Percentiles rank a stretch among this genome's conserved stretches.
Conservation (phyloP, 2,113 vertebrate genomes). For the Sclerurus mexicanus region DNA sequence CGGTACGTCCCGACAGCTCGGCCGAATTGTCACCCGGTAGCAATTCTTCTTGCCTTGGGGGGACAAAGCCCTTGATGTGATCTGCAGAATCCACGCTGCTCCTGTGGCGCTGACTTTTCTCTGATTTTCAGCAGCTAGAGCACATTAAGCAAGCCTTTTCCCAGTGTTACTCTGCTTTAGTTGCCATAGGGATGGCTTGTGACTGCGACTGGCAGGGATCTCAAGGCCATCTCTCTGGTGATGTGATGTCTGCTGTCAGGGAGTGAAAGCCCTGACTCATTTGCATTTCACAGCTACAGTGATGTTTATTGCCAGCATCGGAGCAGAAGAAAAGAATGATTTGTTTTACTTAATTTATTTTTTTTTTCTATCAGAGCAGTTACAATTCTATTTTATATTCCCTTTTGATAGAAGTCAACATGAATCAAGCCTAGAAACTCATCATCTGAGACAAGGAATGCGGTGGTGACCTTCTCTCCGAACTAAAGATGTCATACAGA, state of each 20-base stretch:
- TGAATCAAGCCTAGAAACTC: conserved; percentile 5
- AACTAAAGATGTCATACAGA: neutral
- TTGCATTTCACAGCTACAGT: conserved; percentile 54
- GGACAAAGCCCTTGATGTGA: neutral
- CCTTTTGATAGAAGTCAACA: neutral
- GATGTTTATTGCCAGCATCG: conserved; percentile 35
- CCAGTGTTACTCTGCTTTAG: conserved; percentile 1
- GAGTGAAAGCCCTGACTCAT: conserved; percentile 53
- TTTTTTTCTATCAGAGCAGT: neutral
- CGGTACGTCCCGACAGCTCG: neutral
- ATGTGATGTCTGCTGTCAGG: conserved; percentile 57
- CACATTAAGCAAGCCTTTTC: conserved; percentile 28
- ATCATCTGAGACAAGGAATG: neutral
- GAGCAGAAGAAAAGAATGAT: conserved; percentile 58
- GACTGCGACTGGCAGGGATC: conserved; percentile 51
- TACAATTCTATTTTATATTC: conserved; percentile 12
- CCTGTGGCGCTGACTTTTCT: conserved; percentile 13
- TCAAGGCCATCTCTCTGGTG: conserved; percentile 66
- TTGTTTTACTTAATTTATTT: conserved; percentile 52
- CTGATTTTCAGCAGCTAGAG: conserved; percentile 29
- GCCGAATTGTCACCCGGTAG: neutral
- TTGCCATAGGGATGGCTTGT: conserved; percentile 65
- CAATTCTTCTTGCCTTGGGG: neutral
- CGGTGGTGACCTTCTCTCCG: conserved; percentile 14
- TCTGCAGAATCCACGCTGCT: conserved; percentile 8